Percentiles rank a stretch among this genome's conserved stretches.
Evolutionary conservation across 2,113 vertebrate species (phyloP).

Genomic region (Todiramphus saurophagus): DNA sequence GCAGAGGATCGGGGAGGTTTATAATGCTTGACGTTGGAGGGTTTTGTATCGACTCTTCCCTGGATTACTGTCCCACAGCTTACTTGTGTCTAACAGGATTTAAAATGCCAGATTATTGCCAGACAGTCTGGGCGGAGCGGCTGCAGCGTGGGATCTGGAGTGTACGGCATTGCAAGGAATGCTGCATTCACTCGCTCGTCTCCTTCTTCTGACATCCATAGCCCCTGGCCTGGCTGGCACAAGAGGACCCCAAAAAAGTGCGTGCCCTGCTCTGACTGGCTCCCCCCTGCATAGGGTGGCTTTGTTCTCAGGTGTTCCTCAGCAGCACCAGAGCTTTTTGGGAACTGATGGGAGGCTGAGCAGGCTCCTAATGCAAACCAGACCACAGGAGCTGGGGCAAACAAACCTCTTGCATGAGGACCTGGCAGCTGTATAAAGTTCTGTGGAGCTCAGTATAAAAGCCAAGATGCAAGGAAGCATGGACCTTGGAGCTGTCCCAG

Average conservation of each 20-base stretch:
- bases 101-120: conserved; percentile 11
- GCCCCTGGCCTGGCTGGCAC: not conserved
- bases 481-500: not conserved
- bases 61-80: not conserved
- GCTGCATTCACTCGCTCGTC: not conserved
- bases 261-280: not conserved
- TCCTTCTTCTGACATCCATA: not conserved
- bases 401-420: not conserved
- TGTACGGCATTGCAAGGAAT: not conserved
- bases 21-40: not conserved
- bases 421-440: not conserved
- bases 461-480: accelerated
- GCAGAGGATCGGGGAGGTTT: not conserved
- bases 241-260: not conserved
- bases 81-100: conserved; percentile 26
- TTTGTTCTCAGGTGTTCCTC: not conserved
- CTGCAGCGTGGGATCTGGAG: accelerated
- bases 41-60: not conserved
- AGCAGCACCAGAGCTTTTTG: not conserved
- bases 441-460: not conserved
- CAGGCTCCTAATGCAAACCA: not conserved
- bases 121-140: not conserved
- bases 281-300: not conserved
- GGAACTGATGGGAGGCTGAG: not conserved
- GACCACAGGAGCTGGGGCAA: not conserved